A percentile compares a stretch with the other conserved stretches of the same genome.
Evolutionary conservation across 1,140 invertebrate genomes (phyloP).

Genomic region (Zaprionus africanus): DNA sequence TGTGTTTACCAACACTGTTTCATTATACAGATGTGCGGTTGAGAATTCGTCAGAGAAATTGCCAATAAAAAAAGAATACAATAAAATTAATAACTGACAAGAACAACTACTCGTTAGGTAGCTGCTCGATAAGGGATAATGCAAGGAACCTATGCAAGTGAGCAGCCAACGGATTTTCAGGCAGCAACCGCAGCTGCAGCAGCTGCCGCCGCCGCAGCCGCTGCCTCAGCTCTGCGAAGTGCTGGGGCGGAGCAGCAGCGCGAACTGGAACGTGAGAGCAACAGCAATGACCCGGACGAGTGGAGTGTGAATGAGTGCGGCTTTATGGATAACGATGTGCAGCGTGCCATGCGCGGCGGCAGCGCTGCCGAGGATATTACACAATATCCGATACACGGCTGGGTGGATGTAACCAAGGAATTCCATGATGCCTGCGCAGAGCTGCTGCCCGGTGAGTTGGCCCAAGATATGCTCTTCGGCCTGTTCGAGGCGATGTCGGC

Average conservation of each 20-base stretch:
- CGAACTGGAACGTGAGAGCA: slow-evolving; percentile 37
- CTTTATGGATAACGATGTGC: slow-evolving; percentile 66
- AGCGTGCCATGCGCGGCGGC: slow-evolving; percentile 61
- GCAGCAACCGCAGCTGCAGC: slow-evolving; percentile 69
- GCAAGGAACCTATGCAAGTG: slow-evolving; percentile 31
- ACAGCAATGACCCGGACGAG: slow-evolving; percentile 54
- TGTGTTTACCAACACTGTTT: slow-evolving; percentile 19
- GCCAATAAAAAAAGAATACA: slow-evolving; percentile 9
- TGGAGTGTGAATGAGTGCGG: slow-evolving; percentile 67
- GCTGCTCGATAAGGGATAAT: slow-evolving; percentile 27
- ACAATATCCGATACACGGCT: slow-evolving; percentile 84
- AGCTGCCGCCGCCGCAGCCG: slow-evolving; percentile 54
- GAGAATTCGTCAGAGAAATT: slow-evolving; percentile 21
- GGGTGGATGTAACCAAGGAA: slow-evolving; percentile 90
- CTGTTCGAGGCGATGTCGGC: slow-evolving; percentile 99
- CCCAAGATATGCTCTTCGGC: slow-evolving; percentile 96
- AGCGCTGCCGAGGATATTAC: slow-evolving; percentile 72
- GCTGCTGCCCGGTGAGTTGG: slow-evolving; percentile 93
- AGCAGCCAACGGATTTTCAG: slow-evolving; percentile 65
- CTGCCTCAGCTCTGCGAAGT: slow-evolving; percentile 36
- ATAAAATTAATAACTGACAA: slow-evolving; percentile 22
- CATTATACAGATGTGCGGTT: slow-evolving; percentile 22
- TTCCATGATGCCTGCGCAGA: slow-evolving; percentile 90
- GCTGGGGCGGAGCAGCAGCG: slow-evolving; percentile 20
- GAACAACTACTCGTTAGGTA: slow-evolving; percentile 22